These are phyloP conservation scores for Riparia riparia DNA, from an alignment of 2,113 vertebrate species.

Conservation along the genomic window DNA sequence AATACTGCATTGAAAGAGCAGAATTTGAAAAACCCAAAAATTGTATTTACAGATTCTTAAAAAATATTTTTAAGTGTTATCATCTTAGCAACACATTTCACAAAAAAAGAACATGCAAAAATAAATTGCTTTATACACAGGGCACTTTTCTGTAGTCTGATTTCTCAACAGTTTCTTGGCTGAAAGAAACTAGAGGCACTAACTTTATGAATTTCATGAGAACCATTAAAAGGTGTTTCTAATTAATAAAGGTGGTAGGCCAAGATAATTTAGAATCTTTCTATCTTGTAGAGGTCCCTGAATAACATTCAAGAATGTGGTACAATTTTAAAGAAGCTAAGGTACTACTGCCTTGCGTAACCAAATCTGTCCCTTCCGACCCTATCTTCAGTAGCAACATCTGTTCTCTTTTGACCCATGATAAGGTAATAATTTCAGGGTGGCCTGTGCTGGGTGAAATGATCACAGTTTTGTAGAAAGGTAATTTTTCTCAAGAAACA, in stretches of 20 bases:
- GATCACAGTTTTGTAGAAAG: neutral
- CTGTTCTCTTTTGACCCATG: conserved; percentile 40
- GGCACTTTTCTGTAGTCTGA: neutral
- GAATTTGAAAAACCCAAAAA: neutral
- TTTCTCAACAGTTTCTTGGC: neutral
- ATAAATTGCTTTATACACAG: neutral
- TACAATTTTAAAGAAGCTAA: neutral
- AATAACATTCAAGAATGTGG: neutral
- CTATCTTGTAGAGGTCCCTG: conserved; percentile 17
- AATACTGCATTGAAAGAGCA: neutral
- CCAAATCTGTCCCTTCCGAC: neutral
- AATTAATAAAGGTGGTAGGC: conserved; percentile 27
- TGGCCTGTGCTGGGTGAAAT: neutral
- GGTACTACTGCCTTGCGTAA: neutral
- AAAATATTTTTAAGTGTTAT: neutral
- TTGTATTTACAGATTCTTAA: neutral
- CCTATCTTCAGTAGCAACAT: neutral
- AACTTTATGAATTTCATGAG: conserved; percentile 20
- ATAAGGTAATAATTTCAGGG: neutral
- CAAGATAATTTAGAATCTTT: conserved; percentile 23
- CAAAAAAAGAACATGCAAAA: neutral
- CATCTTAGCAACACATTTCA: neutral
- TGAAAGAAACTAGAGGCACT: neutral
- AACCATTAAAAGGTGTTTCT: neutral
- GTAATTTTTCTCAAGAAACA: conserved; percentile 28